Evolutionary conservation across 2,113 vertebrate genomes (phyloP), one percentile per base, ranked within the genome.

Genomic region (Gambusia holbrooki): DNA sequence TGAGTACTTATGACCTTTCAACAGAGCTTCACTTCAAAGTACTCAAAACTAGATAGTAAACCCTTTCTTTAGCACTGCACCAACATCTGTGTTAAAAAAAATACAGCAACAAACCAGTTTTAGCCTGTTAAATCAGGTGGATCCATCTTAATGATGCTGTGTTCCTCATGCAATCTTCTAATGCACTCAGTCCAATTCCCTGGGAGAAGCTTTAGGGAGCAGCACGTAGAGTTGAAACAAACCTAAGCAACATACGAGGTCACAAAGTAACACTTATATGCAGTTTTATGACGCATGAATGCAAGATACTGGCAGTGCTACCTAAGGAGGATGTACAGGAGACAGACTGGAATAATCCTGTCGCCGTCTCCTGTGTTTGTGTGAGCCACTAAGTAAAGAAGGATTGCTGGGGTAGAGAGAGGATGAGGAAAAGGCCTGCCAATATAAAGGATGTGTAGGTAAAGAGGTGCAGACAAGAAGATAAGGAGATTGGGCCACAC

Each of bases 241-340:
- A 87, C 74, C 68, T 71, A 73, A 62, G 77, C 29, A 82, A 81
- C 64, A 74, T 54, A 76, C 29, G 83, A 74, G 74, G 87, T 89
- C 78, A 79, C 71, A 61, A 58, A 25, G 29, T 66, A 73, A 83
- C 77, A 82, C 71, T 84, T 75, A 29, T n/a, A 68, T 74, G 74
- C 62, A 73, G 60, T 1, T 63, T 66, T 70, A 81, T 82, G 79
- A 68, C 29, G 40, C 73, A 78, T 77, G 84, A 85, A 79, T 84
- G 76, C 86, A 79, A 74, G 27, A 76, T 80, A 76, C 79, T 88
- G 88, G 87, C 86, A 89, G 83, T 77, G 69, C 87, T 83, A 54
- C 68, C 71, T 79, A 51, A 86, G 88, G 85, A 90, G 87, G 88
- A 90, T 89, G 86, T 90, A 81, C 81, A 86, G 80, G n/a, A 84